Percentiles rank a stretch among this genome's conserved stretches.
These are phyloP conservation scores for Apodemia zela DNA, from an alignment of 2,888 invertebrate species.

Conservation along the genomic window DNA sequence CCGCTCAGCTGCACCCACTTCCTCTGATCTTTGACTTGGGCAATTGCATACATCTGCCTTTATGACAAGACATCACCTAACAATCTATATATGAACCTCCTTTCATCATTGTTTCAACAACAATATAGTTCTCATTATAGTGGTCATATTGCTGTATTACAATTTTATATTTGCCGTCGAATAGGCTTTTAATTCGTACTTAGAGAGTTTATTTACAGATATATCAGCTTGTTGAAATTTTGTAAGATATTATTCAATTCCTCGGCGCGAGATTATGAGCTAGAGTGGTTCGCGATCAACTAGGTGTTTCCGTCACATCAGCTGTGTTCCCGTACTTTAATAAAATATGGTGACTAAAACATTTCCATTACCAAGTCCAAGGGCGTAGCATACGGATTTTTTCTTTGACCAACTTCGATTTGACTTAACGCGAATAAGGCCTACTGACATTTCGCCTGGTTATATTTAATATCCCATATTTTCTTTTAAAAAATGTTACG, in stretches of 20 bases:
- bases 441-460: too few relatives aligned
- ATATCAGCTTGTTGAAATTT: constrained; percentile 7
- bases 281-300: constrained; percentile 78
- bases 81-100: constrained; percentile 50
- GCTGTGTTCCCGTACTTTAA: constrained; percentile 45
- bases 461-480: too few relatives aligned
- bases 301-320: constrained; percentile 70
- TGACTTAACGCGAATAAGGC: too few relatives aligned
- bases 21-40: constrained; percentile 77
- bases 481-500: too few relatives aligned
- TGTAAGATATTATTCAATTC: constrained; percentile 61
- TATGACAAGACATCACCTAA: constrained; percentile 44
- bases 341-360: neutral
- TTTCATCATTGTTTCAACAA: constrained; percentile 34
- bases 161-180: constrained; percentile 36
- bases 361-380: neutral
- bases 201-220: neutral
- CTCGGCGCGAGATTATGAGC: constrained; percentile 74
- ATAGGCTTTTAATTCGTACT: constrained; percentile 20
- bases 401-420: too few relatives aligned
- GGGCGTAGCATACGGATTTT: too few relatives aligned
- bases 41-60: constrained; percentile 74
- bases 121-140: constrained; percentile 40
- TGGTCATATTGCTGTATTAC: constrained; percentile 37
- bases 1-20: constrained; percentile 56